Evolutionary conservation across 2,797 vertebrate species (phyloP).

Genomic region (Lemur catta): DNA sequence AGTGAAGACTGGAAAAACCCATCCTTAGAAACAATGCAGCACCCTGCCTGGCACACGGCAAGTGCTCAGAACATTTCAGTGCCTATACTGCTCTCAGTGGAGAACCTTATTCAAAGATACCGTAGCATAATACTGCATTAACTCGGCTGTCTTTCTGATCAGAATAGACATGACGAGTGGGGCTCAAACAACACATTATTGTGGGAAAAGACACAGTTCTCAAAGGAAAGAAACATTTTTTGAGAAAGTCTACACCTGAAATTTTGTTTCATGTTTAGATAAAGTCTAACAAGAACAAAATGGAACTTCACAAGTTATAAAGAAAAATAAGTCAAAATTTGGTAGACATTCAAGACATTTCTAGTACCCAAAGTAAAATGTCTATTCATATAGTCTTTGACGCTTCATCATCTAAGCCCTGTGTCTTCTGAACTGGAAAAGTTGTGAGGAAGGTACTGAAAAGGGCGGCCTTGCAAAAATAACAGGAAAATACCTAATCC

Average conservation of each 20-base stretch:
- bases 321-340: conserved; percentile 37
- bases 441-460: neutral
- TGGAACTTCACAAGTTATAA: neutral
- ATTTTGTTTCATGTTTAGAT: conserved; percentile 12
- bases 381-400: neutral
- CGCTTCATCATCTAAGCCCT: neutral
- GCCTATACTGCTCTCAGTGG: neutral
- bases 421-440: neutral
- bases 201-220: neutral
- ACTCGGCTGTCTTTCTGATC: neutral
- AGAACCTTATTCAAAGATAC: neutral
- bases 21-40: neutral
- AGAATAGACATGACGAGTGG: neutral
- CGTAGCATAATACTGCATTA: neutral
- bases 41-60: neutral
- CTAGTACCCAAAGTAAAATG: neutral
- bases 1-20: neutral
- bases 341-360: neutral
- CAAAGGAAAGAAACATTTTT: neutral
- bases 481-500: too few relatives aligned
- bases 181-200: neutral
- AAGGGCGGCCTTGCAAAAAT: too few relatives aligned
- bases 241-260: neutral
- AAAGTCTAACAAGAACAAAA: conserved; percentile 44
- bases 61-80: neutral